Conservation (phyloP, 2,797 vertebrate species). For the Rhabdomys pumilio region DNA sequence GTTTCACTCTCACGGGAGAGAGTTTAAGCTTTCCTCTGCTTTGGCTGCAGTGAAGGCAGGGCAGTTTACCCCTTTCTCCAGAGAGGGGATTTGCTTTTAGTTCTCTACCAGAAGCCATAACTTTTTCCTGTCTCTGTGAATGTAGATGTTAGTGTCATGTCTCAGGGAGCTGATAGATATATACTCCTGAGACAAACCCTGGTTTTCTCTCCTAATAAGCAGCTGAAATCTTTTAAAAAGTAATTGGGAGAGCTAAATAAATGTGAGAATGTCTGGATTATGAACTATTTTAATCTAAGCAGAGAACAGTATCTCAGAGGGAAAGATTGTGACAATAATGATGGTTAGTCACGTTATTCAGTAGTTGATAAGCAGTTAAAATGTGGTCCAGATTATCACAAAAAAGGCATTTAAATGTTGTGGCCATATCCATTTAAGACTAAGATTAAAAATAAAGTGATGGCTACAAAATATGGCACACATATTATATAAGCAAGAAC, state of each 20-base stretch:
- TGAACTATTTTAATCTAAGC: slow-evolving; percentile 45
- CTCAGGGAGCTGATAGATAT: neutral
- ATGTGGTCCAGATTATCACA: neutral
- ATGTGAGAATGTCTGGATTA: slow-evolving; percentile 6
- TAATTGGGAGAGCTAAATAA: neutral
- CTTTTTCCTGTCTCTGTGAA: neutral
- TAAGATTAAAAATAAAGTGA: slow-evolving; percentile 52
- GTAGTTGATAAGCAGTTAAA: neutral
- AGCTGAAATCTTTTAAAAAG: slow-evolving; percentile 6
- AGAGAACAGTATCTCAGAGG: slow-evolving; percentile 19
- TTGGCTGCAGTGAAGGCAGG: neutral
- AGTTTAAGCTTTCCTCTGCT: neutral
- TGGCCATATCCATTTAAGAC: slow-evolving; percentile 10
- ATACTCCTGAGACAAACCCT: neutral
- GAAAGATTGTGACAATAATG: slow-evolving; percentile 18
- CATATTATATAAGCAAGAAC: slow-evolving; percentile 37
- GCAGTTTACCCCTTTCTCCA: neutral
- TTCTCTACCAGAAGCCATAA: neutral
- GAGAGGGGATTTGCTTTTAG: neutral
- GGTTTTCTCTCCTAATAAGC: slow-evolving; percentile 3
- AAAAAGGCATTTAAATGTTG: slow-evolving; percentile 35
- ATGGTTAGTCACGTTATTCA: neutral
- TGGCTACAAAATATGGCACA: slow-evolving; percentile 13
- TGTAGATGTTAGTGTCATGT: neutral
- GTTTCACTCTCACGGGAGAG: neutral